Conservation (phyloP, 2,113 vertebrate species). For the Pollachius pollachius region DNA sequence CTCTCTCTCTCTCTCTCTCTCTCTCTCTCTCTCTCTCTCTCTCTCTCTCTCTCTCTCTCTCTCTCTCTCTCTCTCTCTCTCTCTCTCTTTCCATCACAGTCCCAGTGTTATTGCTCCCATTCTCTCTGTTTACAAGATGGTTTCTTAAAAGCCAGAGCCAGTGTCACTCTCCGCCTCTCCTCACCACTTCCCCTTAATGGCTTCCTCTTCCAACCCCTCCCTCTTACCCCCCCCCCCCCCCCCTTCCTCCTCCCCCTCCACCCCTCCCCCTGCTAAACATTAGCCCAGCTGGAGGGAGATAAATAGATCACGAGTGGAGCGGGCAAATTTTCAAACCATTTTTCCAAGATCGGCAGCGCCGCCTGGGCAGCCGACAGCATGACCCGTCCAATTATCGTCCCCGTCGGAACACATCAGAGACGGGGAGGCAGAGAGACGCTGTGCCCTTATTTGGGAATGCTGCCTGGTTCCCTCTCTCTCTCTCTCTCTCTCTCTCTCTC, state of each 20-base stretch:
- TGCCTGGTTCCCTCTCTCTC: constrained; percentile 52
- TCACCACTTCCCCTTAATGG: constrained; percentile 67
- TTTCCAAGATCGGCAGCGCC: constrained; percentile 67
- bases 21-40: too few species aligned
- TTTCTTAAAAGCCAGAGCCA: constrained; percentile 59
- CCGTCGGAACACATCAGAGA: constrained; percentile 65
- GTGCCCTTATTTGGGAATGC: constrained; percentile 84
- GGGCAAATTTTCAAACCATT: constrained; percentile 55
- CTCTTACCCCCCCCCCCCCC: constrained; percentile 54
- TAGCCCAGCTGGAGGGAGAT: constrained; percentile 65
- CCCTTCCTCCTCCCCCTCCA: constrained; percentile 50
- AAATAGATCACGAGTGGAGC: constrained; percentile 60
- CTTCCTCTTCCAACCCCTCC: constrained; percentile 43
- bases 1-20: not conserved
- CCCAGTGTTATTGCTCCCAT: constrained; percentile 39
- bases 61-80: too few species aligned
- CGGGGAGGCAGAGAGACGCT: too few species aligned
- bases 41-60: too few species aligned
- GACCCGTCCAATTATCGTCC: constrained; percentile 75
- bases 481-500: too few species aligned
- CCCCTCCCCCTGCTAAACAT: constrained; percentile 53
- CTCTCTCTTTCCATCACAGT: not conserved
- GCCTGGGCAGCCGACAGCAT: constrained; percentile 58
- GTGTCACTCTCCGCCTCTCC: constrained; percentile 58
- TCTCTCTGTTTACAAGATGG: constrained; percentile 60